Base-by-base conservation (phyloP, 2,888 invertebrate genomes). In the Onthophagus sagittarius region DNA sequence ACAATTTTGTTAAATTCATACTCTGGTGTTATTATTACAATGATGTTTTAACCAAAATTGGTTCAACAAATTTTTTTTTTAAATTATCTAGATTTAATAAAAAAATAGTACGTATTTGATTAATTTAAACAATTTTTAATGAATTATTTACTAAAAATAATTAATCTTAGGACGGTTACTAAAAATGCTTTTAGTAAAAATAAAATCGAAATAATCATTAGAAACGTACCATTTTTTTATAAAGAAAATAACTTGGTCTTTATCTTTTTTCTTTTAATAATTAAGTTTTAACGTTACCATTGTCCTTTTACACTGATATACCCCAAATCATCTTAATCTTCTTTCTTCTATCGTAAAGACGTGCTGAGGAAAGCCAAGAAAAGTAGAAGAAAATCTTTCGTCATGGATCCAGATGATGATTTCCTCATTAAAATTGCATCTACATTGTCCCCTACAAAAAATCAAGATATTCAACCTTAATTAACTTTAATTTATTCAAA, bases 391-490 rank as follows among this genome's bases (percentile, higher is more conserved):
- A 85, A 78, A 79, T 85, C 84, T 76, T 84, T 83, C 71, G 83
- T 83, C 76, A 84, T 80, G 77, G 84, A 84, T 79, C 84, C 84
- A 75, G 83, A 83, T 76, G 84, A 84, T 53, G 85, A 85, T 81
- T 93, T 94, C 84, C 94, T 90, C 84, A 94, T 91, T 80, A 94
- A 90, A 81, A 95, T 95, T 79, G 95, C 95, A 81, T 95, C 95
- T 90, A 95, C 95, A 86, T 95, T 95, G 88, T 95, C 95, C 84
- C 95, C 95, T 95, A 89, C 67, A 86, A 86, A 78, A 82, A 78
- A 70, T 71, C 71, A 71, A 71, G 33, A 33, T 5, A 33, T 7
- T 7, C 33, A 33, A 33, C 33, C 11, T 15, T 13, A 63, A 33
- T 33, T 33, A 5, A 33, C 5, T 5, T 33, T 33, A 53, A 53